These are phyloP conservation scores for Calephelis virginiensis DNA, from an alignment of 1,140 invertebrate species.

Conservation along the genomic window DNA sequence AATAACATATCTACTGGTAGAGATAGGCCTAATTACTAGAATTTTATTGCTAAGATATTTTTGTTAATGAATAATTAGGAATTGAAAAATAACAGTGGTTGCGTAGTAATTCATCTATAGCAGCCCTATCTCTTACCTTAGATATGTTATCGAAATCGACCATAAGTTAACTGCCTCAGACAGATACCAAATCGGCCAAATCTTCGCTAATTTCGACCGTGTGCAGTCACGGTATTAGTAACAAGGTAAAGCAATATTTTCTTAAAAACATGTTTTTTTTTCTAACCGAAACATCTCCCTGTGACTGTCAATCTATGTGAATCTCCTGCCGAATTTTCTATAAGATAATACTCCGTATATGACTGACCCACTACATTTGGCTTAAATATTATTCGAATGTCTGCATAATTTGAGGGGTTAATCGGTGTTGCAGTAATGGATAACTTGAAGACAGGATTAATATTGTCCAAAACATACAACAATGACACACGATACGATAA, in stretches of 20 bases:
- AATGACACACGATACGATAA: conserved; percentile 57
- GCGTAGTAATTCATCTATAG: too few species aligned
- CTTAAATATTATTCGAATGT: conserved; percentile 49
- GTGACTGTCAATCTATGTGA: conserved; percentile 54
- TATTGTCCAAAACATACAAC: conserved; percentile 51
- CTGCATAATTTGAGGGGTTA: conserved; percentile 40
- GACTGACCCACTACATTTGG: conserved; percentile 51
- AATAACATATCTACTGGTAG: too few species aligned
- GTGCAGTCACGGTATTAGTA: neutral
- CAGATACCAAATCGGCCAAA: too few species aligned
- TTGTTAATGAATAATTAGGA: too few species aligned
- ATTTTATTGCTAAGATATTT: too few species aligned
- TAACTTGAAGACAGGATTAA: conserved; percentile 60
- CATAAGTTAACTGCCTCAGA: too few species aligned
- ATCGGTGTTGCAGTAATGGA: conserved; percentile 48
- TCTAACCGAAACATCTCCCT: conserved; percentile 60
- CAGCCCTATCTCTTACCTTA: too few species aligned
- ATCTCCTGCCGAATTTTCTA: conserved; percentile 58
- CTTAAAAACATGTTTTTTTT: neutral
- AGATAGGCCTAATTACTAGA: too few species aligned
- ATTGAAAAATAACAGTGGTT: too few species aligned
- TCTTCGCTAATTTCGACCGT: too few species aligned
- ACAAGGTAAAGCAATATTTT: too few species aligned
- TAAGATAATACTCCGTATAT: conserved; percentile 61
- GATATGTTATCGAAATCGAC: too few species aligned